A percentile compares a stretch with the other conserved stretches of the same genome.
These are phyloP conservation scores for Brachionus asplanchnoidis DNA, from an alignment of 1,140 invertebrate species.

Conservation along the genomic window DNA sequence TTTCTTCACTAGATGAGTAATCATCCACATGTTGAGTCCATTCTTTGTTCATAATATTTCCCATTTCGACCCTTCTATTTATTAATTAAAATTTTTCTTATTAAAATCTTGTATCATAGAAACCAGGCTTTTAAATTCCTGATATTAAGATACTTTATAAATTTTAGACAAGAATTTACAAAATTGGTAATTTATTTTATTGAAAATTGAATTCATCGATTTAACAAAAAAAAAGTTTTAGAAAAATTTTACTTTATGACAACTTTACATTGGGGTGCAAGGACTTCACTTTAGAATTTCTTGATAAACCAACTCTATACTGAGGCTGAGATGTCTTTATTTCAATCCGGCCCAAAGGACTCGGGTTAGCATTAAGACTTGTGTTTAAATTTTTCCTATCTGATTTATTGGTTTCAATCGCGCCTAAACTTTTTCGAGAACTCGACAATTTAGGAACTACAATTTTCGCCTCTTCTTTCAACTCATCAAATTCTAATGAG, in stretches of 20 bases:
- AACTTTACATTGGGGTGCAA: conserved; percentile 26
- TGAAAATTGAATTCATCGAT: neutral
- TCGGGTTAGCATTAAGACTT: neutral
- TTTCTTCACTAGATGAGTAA: conserved; percentile 4
- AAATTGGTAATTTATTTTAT: neutral
- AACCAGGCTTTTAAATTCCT: neutral
- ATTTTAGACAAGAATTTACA: neutral
- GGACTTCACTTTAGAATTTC: conserved; percentile 4
- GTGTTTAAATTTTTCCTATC: neutral
- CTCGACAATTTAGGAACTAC: neutral
- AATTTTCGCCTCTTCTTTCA: neutral
- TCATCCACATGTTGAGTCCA: conserved; percentile 23
- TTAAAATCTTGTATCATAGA: neutral
- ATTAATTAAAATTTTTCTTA: neutral
- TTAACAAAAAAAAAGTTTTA: conserved; percentile 9
- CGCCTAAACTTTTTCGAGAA: neutral
- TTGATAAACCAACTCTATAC: neutral
- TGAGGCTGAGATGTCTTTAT: neutral
- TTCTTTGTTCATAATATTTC: conserved; percentile 34
- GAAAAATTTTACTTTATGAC: neutral
- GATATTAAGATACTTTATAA: neutral
- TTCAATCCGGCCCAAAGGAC: conserved; percentile 18
- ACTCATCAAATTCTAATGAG: neutral
- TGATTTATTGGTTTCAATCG: neutral
- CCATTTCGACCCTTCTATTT: neutral